Evolutionary conservation across 2,888 invertebrate species (phyloP).

Genomic region (Drosophila ustulata): DNA sequence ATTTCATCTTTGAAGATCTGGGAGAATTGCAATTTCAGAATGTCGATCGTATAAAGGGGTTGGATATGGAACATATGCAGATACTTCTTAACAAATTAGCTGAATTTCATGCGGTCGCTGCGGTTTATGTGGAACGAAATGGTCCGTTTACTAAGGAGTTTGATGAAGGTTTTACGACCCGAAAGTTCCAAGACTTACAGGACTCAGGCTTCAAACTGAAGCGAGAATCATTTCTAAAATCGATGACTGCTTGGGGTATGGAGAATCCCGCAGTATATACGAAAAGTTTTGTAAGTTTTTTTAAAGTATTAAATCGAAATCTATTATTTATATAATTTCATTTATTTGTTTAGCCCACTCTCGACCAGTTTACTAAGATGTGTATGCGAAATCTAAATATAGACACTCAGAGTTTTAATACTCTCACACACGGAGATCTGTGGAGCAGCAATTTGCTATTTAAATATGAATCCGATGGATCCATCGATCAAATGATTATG

Average conservation of each 20-base stretch:
- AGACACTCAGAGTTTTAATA: slow-evolving; percentile 32
- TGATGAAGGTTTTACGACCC: slow-evolving; percentile 9
- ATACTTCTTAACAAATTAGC: slow-evolving; percentile 52
- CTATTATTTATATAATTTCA: background rate
- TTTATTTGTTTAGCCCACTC: slow-evolving; percentile 1
- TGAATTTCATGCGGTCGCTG: slow-evolving; percentile 81
- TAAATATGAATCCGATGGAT: slow-evolving; percentile 9
- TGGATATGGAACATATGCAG: slow-evolving; percentile 9
- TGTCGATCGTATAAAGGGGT: slow-evolving; percentile 35
- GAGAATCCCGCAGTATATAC: slow-evolving; percentile 1
- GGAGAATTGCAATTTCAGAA: slow-evolving; percentile 61
- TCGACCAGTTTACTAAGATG: slow-evolving; percentile 7
- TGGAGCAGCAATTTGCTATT: slow-evolving; percentile 63
- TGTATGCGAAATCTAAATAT: background rate
- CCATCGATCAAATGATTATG: slow-evolving; percentile 48
- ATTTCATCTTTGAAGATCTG: slow-evolving; percentile 79
- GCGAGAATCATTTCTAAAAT: background rate
- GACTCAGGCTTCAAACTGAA: slow-evolving; percentile 1
- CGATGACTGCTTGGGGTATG: slow-evolving; percentile 6
- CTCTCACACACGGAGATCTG: slow-evolving; percentile 69
- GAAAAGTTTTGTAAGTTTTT: slow-evolving; percentile 8
- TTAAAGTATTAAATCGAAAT: too few relatives aligned
- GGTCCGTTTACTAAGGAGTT: slow-evolving; percentile 31
- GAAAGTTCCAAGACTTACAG: background rate
- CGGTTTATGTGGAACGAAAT: slow-evolving; percentile 57